A percentile compares a stretch with the other conserved stretches of the same genome.
These are phyloP conservation scores for Polyodon spathula DNA, from an alignment of 2,113 vertebrate species.

Conservation along the genomic window DNA sequence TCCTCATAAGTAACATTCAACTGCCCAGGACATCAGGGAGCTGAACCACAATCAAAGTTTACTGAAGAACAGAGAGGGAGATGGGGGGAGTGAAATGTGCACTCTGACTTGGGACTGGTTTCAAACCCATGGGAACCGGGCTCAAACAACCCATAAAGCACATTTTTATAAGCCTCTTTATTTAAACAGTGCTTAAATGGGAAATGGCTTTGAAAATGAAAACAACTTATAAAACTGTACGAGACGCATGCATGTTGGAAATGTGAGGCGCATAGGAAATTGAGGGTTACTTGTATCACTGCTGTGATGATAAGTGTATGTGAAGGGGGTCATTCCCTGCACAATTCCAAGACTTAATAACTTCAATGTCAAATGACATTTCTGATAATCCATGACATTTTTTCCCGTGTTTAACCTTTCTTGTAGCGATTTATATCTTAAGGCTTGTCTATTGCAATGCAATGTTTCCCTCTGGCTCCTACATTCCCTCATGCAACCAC, in stretches of 20 bases:
- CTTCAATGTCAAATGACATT: neutral
- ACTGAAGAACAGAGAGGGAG: neutral
- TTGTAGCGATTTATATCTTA: neutral
- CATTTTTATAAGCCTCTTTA: constrained; percentile 1
- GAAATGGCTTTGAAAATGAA: neutral
- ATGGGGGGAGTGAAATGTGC: neutral
- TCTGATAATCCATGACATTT: neutral
- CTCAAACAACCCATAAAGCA: neutral
- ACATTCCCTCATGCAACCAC: neutral
- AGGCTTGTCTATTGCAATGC: neutral
- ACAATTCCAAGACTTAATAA: neutral
- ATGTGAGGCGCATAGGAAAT: neutral
- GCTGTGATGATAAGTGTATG: neutral
- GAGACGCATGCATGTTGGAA: neutral
- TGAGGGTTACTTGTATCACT: neutral
- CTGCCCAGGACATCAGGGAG: neutral
- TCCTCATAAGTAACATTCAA: too few species aligned
- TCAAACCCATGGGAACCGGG: neutral
- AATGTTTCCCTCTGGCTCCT: neutral
- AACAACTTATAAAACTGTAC: neutral
- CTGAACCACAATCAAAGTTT: too few species aligned
- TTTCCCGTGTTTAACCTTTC: neutral
- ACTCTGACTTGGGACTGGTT: neutral
- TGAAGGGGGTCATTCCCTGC: neutral
- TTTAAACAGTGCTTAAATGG: neutral